Conservation (phyloP, 2,888 invertebrate species). For the Hypena proboscidalis region DNA sequence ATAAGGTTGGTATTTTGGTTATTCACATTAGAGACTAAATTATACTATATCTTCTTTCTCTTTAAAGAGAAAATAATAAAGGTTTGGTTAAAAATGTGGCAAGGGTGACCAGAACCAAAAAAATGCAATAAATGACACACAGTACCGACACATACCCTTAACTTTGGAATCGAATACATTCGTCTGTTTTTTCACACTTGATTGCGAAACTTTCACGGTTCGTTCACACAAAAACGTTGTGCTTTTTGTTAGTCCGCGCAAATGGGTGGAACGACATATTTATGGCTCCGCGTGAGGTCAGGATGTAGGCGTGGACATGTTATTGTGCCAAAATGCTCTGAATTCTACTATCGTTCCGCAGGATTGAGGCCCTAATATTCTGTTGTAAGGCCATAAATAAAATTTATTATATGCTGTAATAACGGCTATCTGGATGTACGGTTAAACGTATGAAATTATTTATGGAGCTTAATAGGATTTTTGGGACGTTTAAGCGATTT, state of each 20-base stretch:
- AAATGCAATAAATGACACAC: not conserved
- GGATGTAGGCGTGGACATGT: slow-evolving; percentile 50
- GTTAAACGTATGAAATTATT: slow-evolving; percentile 34
- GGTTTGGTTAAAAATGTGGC: not conserved
- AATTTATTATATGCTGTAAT: slow-evolving; percentile 45
- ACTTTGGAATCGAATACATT: slow-evolving; percentile 36
- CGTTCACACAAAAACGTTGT: slow-evolving; percentile 58
- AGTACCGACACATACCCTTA: not conserved
- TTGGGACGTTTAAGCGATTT: slow-evolving; percentile 22
- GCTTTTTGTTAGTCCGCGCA: slow-evolving; percentile 58
- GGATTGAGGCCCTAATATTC: slow-evolving; percentile 41
- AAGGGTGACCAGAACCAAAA: too few species aligned
- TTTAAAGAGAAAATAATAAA: too few species aligned
- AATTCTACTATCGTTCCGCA: slow-evolving; percentile 55
- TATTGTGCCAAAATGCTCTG: slow-evolving; percentile 52
- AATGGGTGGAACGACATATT: slow-evolving; percentile 72
- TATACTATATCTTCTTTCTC: too few species aligned
- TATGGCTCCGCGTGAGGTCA: slow-evolving; percentile 67
- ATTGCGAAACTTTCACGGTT: slow-evolving; percentile 71
- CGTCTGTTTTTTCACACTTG: slow-evolving; percentile 65
- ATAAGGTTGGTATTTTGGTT: too few species aligned
- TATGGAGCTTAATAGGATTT: slow-evolving; percentile 33
- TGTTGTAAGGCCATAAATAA: slow-evolving; percentile 45
- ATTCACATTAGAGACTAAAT: too few species aligned
- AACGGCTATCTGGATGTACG: slow-evolving; percentile 28